Evolutionary conservation across 2,113 vertebrate genomes (phyloP).

Genomic region (Sterrhoptilus dennistouni): DNA sequence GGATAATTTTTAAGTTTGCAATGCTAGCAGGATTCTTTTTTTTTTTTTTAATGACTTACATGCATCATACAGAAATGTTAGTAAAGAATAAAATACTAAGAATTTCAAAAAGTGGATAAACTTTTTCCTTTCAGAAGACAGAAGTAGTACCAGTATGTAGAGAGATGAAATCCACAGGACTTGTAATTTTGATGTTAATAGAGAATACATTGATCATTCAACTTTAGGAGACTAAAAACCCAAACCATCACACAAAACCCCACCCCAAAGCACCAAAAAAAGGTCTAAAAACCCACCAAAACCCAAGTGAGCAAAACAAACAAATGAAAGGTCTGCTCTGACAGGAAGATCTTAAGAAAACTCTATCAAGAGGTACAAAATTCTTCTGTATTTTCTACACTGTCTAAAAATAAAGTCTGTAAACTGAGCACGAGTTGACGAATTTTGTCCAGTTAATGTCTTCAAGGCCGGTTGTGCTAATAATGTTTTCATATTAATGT

Average conservation of each 20-base stretch:
- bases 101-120: background rate
- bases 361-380: background rate
- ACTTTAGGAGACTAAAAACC: background rate
- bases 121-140: background rate
- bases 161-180: background rate
- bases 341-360: background rate
- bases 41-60: background rate
- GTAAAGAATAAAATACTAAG: background rate
- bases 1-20: background rate
- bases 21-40: background rate
- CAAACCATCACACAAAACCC: background rate
- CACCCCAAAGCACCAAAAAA: background rate
- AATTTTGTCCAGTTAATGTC: background rate
- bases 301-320: background rate
- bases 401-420: background rate
- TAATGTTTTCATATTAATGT: background rate
- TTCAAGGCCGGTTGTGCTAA: background rate
- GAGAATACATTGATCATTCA: background rate
- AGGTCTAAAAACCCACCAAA: background rate
- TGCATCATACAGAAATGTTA: background rate
- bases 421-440: background rate
- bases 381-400: background rate
- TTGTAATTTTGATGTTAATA: background rate
- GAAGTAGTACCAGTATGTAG: rapidly evolving
- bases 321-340: background rate